Evolutionary conservation across 1,140 invertebrate genomes (phyloP), one percentile per base, ranked within the genome.

Genomic region (Leptopilina clavipes): DNA sequence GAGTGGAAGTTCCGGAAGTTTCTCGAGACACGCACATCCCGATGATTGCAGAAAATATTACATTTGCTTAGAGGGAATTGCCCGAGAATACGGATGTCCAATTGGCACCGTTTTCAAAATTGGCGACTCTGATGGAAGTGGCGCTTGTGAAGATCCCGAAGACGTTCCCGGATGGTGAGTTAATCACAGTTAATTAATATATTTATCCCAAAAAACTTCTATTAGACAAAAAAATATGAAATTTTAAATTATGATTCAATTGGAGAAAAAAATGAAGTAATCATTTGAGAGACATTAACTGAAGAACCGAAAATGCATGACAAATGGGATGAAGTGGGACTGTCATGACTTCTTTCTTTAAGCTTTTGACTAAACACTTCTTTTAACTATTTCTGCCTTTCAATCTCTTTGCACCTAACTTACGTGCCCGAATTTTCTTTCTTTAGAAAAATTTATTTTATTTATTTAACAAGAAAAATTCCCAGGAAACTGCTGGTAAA

Each of bases 51-150:
- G 97, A 83, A 97, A 98, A 88, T 98, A 98, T 91, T 98, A 97
- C 92, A 96, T 97, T 91, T 98, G 97, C 88, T 89, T 98, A 65
- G 96, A 97, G 87, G 95, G 95, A 77, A 94, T 94, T 72, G 95
- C 97, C 76, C 93, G 97, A 82, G 97, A 98, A 89, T 98, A 98
- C 89, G 97, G 97, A 74, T 98, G 97, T 91, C 96, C 96, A 81
- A 96, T 98, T 86, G 97, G 97, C 76, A 98, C 97, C 19, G 97
- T 98, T 12, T 98, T 98, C 95, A 97, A 98, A 90, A 98, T 98
- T 87, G 96, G 96, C 70, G 95, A 96, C 83, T 88, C 94, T 82
- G 96, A 97, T 76, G 96, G 96, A 82, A 95, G 94, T 77, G 96
- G 97, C 76, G 96, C 96, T 92, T 98, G 97, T 89, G 95, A 97